Evolutionary conservation across 37 sponge, comb jelly and placozoan species (phyloP).

Genomic region (Theonella swinhoei): DNA sequence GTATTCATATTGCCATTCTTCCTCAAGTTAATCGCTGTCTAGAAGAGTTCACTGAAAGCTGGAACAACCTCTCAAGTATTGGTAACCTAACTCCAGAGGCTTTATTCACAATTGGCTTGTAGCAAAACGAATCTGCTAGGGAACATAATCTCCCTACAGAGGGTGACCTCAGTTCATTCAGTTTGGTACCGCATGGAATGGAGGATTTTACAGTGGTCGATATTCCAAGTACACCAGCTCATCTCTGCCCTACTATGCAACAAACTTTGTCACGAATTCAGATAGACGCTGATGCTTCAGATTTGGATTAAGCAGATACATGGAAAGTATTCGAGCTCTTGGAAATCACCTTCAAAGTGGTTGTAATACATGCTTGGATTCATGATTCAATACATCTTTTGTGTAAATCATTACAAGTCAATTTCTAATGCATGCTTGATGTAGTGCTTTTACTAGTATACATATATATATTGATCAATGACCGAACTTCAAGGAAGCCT

Average conservation of each 20-base stretch:
- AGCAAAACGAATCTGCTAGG: background rate
- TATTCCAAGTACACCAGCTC: background rate
- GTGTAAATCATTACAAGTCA: too few relatives aligned
- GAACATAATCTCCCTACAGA: background rate
- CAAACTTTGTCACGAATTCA: background rate
- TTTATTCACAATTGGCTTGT: too few relatives aligned
- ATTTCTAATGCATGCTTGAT: too few relatives aligned
- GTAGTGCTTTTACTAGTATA: too few relatives aligned
- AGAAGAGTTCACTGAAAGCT: constrained; percentile 34
- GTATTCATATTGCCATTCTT: constrained; percentile 40
- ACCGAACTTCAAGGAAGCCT: too few relatives aligned
- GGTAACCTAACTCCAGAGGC: constrained; percentile 28
- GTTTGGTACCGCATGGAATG: too few relatives aligned
- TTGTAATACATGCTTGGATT: too few relatives aligned
- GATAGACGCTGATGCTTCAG: background rate
- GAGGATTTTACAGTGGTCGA: background rate
- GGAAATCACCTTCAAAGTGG: background rate
- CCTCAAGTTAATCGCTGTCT: constrained; percentile 23
- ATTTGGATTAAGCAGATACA: background rate
- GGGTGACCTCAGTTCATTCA: too few relatives aligned
- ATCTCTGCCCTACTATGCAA: background rate
- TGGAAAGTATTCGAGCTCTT: background rate
- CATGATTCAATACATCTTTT: too few relatives aligned
- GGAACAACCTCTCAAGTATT: constrained; percentile 51
- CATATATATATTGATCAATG: too few relatives aligned